Conservation (phyloP, 2,113 vertebrate genomes). For the Brevimyrus niger region DNA sequence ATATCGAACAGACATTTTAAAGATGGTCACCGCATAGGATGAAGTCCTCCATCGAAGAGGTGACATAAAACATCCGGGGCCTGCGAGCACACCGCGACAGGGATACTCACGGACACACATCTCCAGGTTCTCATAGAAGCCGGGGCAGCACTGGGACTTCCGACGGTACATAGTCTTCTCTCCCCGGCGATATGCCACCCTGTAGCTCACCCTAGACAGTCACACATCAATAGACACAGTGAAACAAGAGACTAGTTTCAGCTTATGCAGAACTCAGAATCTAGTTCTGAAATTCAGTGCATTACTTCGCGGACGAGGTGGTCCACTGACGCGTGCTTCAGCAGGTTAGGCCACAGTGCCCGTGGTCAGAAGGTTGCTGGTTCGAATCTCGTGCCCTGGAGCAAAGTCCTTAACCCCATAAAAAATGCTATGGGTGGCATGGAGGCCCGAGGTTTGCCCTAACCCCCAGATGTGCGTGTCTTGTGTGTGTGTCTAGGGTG, state of each 20-base stretch:
- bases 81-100: neutral
- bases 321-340: neutral
- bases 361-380: neutral
- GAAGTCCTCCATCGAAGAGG: neutral
- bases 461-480: neutral
- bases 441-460: neutral
- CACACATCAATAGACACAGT: neutral
- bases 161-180: conserved; percentile 94
- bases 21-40: neutral
- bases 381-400: neutral
- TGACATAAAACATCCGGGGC: neutral
- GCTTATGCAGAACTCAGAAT: neutral
- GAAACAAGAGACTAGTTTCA: neutral
- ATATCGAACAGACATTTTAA: neutral
- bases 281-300: neutral
- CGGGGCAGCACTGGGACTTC: conserved; percentile 93
- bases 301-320: neutral
- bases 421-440: neutral
- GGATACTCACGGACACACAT: conserved; percentile 84
- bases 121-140: conserved; percentile 84
- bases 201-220: conserved; percentile 79
- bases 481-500: neutral
- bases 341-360: neutral
- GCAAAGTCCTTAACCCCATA: neutral
- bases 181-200: conserved; percentile 83